These are phyloP conservation scores for Ophraella communa DNA, from an alignment of 2,888 invertebrate species.

Conservation along the genomic window DNA sequence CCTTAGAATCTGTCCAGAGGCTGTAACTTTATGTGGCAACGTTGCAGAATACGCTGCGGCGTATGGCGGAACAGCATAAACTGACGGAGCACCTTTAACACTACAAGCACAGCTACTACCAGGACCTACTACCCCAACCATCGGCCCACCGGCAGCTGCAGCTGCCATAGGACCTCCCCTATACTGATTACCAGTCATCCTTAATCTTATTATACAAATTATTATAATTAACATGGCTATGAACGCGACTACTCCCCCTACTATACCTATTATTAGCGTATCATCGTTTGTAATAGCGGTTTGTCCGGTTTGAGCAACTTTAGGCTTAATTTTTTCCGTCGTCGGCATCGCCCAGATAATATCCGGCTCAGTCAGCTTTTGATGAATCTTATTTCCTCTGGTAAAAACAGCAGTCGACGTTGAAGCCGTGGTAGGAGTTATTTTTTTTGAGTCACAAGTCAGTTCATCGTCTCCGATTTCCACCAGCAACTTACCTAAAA, in stretches of 20 bases:
- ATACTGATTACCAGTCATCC: constrained; percentile 71
- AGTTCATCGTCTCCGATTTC: constrained; percentile 83
- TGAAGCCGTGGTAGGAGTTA: constrained; percentile 60
- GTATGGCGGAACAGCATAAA: constrained; percentile 68
- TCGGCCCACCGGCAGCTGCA: constrained; percentile 64
- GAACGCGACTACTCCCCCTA: constrained; percentile 90
- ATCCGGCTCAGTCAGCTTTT: constrained; percentile 78
- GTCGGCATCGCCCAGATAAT: constrained; percentile 88
- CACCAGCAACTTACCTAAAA: constrained; percentile 69
- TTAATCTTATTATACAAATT: constrained; percentile 81
- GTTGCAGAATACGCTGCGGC: constrained; percentile 67
- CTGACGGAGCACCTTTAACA: constrained; percentile 61
- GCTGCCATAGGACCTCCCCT: constrained; percentile 73
- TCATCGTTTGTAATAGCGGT: constrained; percentile 81
- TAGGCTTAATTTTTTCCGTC: constrained; percentile 66
- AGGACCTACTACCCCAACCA: constrained; percentile 55
- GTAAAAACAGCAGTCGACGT: constrained; percentile 47
- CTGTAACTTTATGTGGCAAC: constrained; percentile 69
- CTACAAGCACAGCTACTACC: constrained; percentile 65
- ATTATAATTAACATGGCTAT: constrained; percentile 86
- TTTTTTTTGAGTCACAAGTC: constrained; percentile 74
- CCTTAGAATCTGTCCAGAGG: constrained; percentile 53
- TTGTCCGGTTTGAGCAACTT: constrained; percentile 65
- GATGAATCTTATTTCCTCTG: constrained; percentile 61
- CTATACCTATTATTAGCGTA: constrained; percentile 93